Conservation (phyloP, 2,888 invertebrate genomes). For the Drosophila limbata region DNA sequence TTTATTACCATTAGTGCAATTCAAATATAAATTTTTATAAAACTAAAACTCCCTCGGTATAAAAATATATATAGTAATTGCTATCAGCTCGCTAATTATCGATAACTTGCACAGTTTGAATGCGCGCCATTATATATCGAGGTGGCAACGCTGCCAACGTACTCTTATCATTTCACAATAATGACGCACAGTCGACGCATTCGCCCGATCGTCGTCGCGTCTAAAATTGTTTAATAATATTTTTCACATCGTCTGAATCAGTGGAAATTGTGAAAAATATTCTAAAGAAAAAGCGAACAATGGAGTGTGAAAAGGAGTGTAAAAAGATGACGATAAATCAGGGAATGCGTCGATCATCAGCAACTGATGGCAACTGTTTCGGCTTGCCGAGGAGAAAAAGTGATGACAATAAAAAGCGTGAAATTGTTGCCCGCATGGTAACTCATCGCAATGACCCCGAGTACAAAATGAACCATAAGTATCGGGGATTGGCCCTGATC, state of each 20-base stretch:
- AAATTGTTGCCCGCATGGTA: neutral
- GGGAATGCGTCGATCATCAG: neutral
- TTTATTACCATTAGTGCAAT: no score
- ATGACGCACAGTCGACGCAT: neutral
- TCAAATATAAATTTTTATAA: no score
- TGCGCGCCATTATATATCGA: neutral
- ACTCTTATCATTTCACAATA: neutral
- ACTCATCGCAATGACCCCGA: slow-evolving; percentile 82
- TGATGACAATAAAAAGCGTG: accelerated
- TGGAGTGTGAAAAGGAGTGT: neutral
- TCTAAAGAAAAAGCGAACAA: neutral
- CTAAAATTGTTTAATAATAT: neutral
- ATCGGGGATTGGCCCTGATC: slow-evolving; percentile 93
- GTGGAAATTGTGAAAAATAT: neutral
- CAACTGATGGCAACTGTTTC: slow-evolving; percentile 6
- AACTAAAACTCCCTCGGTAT: no score
- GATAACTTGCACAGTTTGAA: neutral
- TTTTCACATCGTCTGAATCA: neutral
- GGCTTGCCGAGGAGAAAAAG: neutral
- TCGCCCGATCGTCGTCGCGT: neutral
- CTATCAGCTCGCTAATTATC: neutral
- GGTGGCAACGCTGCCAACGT: slow-evolving; percentile 2
- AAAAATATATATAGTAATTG: neutral
- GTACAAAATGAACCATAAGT: slow-evolving; percentile 93
- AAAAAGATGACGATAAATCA: neutral